Percentiles rank a stretch among this genome's conserved stretches.
Conservation (phyloP, 2,113 vertebrate genomes). For the Callospermophilus lateralis region DNA sequence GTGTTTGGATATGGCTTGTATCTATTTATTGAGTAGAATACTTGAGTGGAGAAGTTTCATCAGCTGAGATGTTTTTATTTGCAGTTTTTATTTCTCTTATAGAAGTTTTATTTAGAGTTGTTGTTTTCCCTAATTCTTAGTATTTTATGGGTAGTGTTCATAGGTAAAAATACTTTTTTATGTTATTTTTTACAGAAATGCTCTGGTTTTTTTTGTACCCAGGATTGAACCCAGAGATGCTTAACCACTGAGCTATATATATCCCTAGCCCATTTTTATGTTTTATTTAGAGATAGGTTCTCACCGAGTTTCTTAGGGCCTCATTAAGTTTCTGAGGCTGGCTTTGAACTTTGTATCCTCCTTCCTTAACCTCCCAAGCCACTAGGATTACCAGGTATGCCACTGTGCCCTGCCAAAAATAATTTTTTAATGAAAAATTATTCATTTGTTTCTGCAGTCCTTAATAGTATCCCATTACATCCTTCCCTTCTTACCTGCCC, state of each 20-base stretch:
- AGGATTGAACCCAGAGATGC: too few relatives aligned
- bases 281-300: too few relatives aligned
- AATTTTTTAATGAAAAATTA: neutral
- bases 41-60: neutral
- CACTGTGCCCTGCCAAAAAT: too few relatives aligned
- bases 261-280: too few relatives aligned
- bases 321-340: too few relatives aligned
- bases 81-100: neutral
- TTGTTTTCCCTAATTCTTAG: too few relatives aligned
- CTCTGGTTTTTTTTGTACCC: too few relatives aligned
- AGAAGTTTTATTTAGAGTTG: neutral
- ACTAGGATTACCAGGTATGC: too few relatives aligned
- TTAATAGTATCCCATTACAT: neutral
- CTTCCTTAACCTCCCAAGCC: too few relatives aligned
- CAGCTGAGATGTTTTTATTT: neutral
- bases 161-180: neutral
- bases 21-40: neutral
- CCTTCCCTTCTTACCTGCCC: neutral
- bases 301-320: too few relatives aligned
- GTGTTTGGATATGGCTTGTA: neutral
- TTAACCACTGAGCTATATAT: too few relatives aligned
- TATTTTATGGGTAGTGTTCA: neutral
- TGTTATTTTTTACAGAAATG: neutral
- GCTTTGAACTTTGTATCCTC: too few relatives aligned
- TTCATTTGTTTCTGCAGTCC: neutral